Base-by-base conservation (phyloP, 2,888 invertebrate genomes). In the Apotomis capreana region DNA sequence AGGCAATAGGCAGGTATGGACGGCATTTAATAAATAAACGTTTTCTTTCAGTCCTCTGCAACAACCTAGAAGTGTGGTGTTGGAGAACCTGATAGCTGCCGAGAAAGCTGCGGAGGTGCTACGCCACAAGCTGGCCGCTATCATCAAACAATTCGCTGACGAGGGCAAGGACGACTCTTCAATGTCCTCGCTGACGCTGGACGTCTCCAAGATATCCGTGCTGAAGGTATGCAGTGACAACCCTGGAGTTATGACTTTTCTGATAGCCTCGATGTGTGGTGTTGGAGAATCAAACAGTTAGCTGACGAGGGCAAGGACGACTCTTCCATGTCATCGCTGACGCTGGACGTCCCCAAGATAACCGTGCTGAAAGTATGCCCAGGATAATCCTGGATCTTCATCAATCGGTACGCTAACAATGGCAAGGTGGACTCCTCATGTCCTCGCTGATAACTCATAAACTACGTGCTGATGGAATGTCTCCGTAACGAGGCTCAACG, bases 131-230 rank as follows among this genome's bases (percentile, higher is more conserved):
- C 77, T 94, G 5, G 72, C 85, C 0, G 75, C 74, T 3, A 78
- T 88, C 10, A 84, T 92, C 46, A 84, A 79, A 69, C 89, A 89
- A 37, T 81, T 85, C 4, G 72, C 80, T 68, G 89, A 89, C 0
- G 88, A 89, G 0, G 83, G 77, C 1, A 87, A 82, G 65, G 79
- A 87, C 69, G 88, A 91, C 61, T 87, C 89, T 0, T 90, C 91
- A 0, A 84, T 89, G 69, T 87, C 88, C 1, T 92, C 90, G 0
- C 78, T 90, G 5, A 84, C 82, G 2, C 81, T 93, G 75, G 92
- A 94, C 73, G 90, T 94, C 3, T 94, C 93, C 3, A 93, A 91
- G 77, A 93, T 93, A 81, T 90, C 93, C 12, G 73, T 89, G 67
- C 70, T 89, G 52, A 92, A 92, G 89, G 93, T 91, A 26, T 26